A percentile compares a stretch with the other conserved stretches of the same genome.
phyloP scores from a whole-genome alignment of 2,113 vertebrate species.

The Henicopernis longicauda region DNA sequence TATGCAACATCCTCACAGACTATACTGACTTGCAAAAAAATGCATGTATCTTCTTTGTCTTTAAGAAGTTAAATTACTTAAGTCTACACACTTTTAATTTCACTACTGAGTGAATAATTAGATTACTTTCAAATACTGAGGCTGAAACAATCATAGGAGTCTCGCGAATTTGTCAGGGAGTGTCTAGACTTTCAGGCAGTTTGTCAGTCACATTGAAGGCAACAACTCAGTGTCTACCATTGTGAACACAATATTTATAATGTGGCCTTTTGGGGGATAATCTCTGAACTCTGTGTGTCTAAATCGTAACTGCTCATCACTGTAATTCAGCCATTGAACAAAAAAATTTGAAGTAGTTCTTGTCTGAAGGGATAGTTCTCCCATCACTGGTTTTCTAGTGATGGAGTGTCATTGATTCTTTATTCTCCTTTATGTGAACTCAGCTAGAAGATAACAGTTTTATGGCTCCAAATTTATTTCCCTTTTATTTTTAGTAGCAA shows the following conservation, averaged over 20 bases:
- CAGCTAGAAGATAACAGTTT: background rate
- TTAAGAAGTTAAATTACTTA: background rate
- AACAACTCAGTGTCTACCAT: background rate
- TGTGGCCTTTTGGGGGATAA: background rate
- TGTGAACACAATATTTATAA: background rate
- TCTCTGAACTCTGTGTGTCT: background rate
- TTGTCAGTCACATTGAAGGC: background rate
- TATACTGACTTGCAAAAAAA: background rate
- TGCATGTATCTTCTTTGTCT: background rate
- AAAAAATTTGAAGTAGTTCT: background rate
- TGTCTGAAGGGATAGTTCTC: background rate
- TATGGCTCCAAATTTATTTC: slow-evolving; percentile 14
- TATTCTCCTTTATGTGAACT: background rate
- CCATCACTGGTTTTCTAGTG: background rate
- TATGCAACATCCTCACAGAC: background rate
- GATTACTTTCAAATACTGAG: background rate
- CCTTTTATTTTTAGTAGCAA: background rate
- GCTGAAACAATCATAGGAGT: background rate
- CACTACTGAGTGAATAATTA: background rate
- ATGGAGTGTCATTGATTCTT: background rate
- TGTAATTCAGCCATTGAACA: background rate
- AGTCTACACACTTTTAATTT: background rate
- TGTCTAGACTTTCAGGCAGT: background rate
- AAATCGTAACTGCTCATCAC: background rate
- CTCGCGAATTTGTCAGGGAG: background rate